These are phyloP conservation scores for Leucosticte australis DNA, from an alignment of 2,113 vertebrate genomes.

Conservation along the genomic window DNA sequence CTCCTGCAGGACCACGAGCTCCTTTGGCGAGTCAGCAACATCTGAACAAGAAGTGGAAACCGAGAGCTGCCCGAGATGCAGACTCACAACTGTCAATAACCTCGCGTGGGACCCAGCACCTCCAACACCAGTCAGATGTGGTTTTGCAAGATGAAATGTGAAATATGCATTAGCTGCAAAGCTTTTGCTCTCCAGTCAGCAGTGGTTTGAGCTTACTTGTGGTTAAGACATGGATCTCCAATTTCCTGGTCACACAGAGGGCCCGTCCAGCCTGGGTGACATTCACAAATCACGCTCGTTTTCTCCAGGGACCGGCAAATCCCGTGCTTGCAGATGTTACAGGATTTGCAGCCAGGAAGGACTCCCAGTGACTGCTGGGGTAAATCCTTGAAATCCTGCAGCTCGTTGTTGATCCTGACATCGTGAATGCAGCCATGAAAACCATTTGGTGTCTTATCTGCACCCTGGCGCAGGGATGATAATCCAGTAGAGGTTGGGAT, in stretches of 20 bases:
- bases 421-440: conserved; percentile 95
- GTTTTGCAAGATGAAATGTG: not conserved
- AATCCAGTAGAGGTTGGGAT: conserved; percentile 85
- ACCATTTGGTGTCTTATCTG: conserved; percentile 83
- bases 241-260: conserved; percentile 87
- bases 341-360: conserved; percentile 91
- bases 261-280: conserved; percentile 85
- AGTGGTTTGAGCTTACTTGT: conserved; percentile 76
- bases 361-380: conserved; percentile 80
- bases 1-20: not conserved
- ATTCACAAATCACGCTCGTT: conserved; percentile 89
- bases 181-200: not conserved
- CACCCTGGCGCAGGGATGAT: conserved; percentile 83
- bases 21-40: not conserved
- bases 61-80: not conserved
- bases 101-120: not conserved
- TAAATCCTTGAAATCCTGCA: conserved; percentile 87
- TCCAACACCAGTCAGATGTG: not conserved
- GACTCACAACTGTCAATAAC: not conserved
- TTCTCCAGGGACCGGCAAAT: conserved; percentile 88
- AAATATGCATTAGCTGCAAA: not conserved
- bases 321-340: conserved; percentile 90
- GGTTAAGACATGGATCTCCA: conserved; percentile 80
- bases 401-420: conserved; percentile 90
- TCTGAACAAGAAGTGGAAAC: not conserved